Percentiles rank a stretch among this genome's conserved stretches.
These are phyloP conservation scores for Babylonia areolata DNA, from an alignment of 1,140 invertebrate genomes.

Conservation along the genomic window DNA sequence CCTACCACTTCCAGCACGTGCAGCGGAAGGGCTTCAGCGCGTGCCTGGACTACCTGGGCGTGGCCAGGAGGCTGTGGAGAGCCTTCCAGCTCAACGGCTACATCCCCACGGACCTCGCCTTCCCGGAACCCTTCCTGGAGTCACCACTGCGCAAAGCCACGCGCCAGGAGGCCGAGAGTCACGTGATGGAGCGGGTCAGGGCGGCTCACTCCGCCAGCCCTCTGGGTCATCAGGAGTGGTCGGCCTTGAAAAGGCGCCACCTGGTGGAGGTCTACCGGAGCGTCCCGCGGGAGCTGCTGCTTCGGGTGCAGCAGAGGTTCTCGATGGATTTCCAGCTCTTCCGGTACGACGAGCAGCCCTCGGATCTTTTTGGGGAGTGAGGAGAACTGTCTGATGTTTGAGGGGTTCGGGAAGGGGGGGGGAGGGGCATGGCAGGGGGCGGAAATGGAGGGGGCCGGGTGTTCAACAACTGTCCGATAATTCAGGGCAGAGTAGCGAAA, in stretches of 20 bases:
- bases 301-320: not conserved
- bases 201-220: not conserved
- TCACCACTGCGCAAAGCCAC: not conserved
- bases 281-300: not conserved
- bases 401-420: too few species aligned
- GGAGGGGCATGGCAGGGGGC: too few species aligned
- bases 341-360: not conserved
- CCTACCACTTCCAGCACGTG: not conserved
- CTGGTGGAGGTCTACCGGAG: not conserved
- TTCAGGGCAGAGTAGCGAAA: too few species aligned
- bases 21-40: not conserved
- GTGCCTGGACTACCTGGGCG: not conserved
- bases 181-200: not conserved
- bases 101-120: not conserved
- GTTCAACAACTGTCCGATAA: too few species aligned
- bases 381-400: too few species aligned
- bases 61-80: not conserved
- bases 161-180: not conserved
- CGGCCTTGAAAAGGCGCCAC: not conserved
- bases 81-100: conserved; percentile 15
- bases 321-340: not conserved
- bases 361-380: not conserved
- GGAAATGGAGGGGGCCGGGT: too few species aligned
- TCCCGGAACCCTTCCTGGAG: not conserved
- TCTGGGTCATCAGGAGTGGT: not conserved